Percentiles rank a stretch among this genome's conserved stretches.
phyloP scores from a whole-genome alignment of 2,888 invertebrate genomes.

The Conistra vaccinii region DNA sequence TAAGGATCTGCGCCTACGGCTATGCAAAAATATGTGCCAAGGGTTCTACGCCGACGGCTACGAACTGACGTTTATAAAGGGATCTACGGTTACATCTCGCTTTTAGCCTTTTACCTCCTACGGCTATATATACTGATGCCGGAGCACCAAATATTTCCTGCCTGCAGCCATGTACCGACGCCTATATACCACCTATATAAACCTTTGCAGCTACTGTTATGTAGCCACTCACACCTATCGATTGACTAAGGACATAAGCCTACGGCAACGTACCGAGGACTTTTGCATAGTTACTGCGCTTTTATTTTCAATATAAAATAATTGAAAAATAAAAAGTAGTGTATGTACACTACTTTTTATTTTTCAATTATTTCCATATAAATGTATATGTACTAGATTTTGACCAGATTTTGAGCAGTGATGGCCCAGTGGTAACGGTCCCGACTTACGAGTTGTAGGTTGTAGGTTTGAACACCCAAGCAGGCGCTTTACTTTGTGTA shows the following conservation, averaged over 20 bases:
- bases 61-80: constrained; percentile 4
- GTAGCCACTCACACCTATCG: not conserved
- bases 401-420: too few relatives aligned
- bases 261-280: not conserved
- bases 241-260: not conserved
- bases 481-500: too few relatives aligned
- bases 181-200: not conserved
- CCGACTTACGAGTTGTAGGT: too few relatives aligned
- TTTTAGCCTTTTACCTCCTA: not conserved
- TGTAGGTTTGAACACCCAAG: too few relatives aligned
- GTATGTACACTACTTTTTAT: too few relatives aligned
- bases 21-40: constrained; percentile 7
- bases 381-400: too few relatives aligned
- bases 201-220: not conserved
- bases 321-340: not conserved
- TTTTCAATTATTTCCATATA: too few relatives aligned
- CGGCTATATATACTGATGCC: not conserved
- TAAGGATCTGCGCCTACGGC: constrained; percentile 13
- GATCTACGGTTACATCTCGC: not conserved
- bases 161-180: constrained; percentile 5
- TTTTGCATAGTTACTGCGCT: not conserved
- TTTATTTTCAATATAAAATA: not conserved
- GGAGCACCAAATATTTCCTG: not conserved
- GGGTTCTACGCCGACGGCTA: constrained; percentile 4
- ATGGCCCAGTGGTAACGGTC: too few relatives aligned